A percentile compares a stretch with the other conserved stretches of the same genome.
Conservation (phyloP, 2,888 invertebrate genomes). For the Athripsodes cinereus region DNA sequence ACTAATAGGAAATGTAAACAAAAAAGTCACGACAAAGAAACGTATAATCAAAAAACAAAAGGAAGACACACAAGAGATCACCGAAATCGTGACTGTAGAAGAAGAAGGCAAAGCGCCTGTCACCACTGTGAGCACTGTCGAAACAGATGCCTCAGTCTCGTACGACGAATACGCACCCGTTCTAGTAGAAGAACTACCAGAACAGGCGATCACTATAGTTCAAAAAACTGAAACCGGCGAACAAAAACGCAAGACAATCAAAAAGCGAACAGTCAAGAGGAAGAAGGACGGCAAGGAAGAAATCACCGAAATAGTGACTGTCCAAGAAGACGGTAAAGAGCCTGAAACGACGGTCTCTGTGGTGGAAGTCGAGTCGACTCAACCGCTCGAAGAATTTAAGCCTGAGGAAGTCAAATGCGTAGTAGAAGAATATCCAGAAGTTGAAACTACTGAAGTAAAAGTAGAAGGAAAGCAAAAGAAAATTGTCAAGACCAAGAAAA, state of each 20-base stretch:
- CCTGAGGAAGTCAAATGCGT: conserved; percentile 21
- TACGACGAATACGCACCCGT: conserved; percentile 7
- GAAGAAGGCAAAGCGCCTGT: conserved; percentile 31
- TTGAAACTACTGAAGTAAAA: conserved; percentile 2
- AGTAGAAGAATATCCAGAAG: conserved; percentile 18
- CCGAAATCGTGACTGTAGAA: conserved; percentile 39
- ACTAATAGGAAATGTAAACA: conserved; percentile 37
- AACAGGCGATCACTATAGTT: conserved; percentile 23
- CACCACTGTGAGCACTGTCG: conserved; percentile 20
- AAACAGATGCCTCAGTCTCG: conserved; percentile 20
- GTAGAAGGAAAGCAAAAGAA: conserved; percentile 18
- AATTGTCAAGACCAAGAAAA: conserved; percentile 34
- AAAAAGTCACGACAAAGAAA: conserved; percentile 39
- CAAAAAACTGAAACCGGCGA: conserved; percentile 31
- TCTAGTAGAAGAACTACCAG: conserved; percentile 29
- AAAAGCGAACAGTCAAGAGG: conserved; percentile 38
- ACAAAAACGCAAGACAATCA: conserved; percentile 29
- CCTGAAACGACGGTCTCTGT: conserved; percentile 32
- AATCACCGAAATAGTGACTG: conserved; percentile 35
- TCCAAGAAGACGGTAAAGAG: conserved; percentile 34
- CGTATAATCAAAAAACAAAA: conserved; percentile 43
- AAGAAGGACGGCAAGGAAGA: conserved; percentile 36
- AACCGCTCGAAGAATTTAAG: neutral
- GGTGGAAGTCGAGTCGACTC: neutral
- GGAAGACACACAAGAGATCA: conserved; percentile 35